phyloP scores from a whole-genome alignment of 1,140 invertebrate species.

The Drosophila nikananu region DNA sequence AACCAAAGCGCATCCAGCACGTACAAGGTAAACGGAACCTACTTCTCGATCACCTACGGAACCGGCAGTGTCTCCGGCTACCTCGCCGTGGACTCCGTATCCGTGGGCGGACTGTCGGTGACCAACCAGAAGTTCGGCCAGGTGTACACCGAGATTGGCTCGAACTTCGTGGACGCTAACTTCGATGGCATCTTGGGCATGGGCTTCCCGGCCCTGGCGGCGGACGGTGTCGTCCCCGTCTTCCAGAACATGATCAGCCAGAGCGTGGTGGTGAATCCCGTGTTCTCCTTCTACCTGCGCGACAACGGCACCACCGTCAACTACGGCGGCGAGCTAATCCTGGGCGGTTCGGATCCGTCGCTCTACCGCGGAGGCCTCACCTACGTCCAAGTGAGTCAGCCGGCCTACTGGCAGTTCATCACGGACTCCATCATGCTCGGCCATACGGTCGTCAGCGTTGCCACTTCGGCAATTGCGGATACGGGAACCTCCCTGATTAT shows the following conservation, averaged over 20 bases:
- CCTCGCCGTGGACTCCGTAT: conserved; percentile 94
- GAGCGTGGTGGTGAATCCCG: conserved; percentile 89
- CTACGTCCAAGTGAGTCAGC: conserved; percentile 92
- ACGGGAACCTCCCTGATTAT: conserved; percentile 92
- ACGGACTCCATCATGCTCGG: conserved; percentile 92
- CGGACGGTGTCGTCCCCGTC: conserved; percentile 95
- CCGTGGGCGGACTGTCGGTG: conserved; percentile 89
- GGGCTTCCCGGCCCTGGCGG: conserved; percentile 94
- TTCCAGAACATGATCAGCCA: conserved; percentile 98
- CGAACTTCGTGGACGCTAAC: conserved; percentile 95
- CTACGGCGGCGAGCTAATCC: conserved; percentile 95
- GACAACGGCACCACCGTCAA: conserved; percentile 89
- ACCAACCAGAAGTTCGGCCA: conserved; percentile 98
- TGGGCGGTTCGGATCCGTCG: conserved; percentile 96
- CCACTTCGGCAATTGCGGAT: conserved; percentile 90
- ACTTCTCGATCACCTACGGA: conserved; percentile 97
- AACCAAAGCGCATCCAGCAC: conserved; percentile 92
- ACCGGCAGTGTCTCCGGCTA: conserved; percentile 97
- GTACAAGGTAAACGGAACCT: conserved; percentile 95
- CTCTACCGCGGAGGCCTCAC: conserved; percentile 95
- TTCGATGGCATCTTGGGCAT: conserved; percentile 99
- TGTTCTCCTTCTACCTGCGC: conserved; percentile 96
- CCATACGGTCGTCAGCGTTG: conserved; percentile 85
- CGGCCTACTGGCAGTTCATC: conserved; percentile 98
- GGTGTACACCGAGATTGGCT: conserved; percentile 95